Percentiles rank a stretch among this genome's conserved stretches.
These are phyloP conservation scores for Elmis aenea DNA, from an alignment of 2,888 invertebrate species.

Conservation along the genomic window DNA sequence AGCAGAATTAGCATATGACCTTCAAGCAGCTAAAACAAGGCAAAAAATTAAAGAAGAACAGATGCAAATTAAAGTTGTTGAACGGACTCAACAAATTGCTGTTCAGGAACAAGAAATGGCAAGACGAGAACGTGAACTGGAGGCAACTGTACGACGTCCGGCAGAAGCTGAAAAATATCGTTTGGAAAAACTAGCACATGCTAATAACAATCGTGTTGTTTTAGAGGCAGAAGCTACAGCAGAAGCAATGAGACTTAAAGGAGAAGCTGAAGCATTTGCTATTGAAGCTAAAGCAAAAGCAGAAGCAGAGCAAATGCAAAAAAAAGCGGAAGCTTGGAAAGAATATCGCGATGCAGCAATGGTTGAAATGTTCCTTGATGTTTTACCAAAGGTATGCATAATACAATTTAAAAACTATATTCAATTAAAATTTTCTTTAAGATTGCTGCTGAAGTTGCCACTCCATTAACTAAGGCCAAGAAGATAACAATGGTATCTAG, in stretches of 20 bases:
- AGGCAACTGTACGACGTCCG: conserved; percentile 87
- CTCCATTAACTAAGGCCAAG: conserved; percentile 88
- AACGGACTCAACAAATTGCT: conserved; percentile 87
- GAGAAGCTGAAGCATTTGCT: conserved; percentile 89
- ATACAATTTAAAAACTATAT: no score
- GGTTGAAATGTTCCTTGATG: conserved; percentile 94
- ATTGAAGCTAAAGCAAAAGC: conserved; percentile 92
- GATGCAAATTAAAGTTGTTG: conserved; percentile 93
- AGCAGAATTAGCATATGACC: conserved; percentile 87
- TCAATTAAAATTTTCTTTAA: no score
- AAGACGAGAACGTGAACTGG: conserved; percentile 85
- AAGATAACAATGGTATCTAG: conserved; percentile 96
- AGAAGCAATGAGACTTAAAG: conserved; percentile 79
- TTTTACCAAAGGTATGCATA: conserved; percentile 78
- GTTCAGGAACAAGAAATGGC: conserved; percentile 96
- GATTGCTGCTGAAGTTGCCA: conserved; percentile 96
- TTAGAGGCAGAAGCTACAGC: conserved; percentile 95
- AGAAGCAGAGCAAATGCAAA: conserved; percentile 95
- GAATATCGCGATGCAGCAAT: conserved; percentile 94
- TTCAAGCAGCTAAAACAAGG: conserved; percentile 93
- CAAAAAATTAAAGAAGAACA: conserved; percentile 89
- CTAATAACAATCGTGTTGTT: conserved; percentile 80
- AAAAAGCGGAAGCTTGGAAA: conserved; percentile 95
- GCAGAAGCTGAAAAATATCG: conserved; percentile 93
- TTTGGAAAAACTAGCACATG: conserved; percentile 91